Base-by-base conservation (phyloP, 2,113 vertebrate genomes). In the Garra rufa region DNA sequence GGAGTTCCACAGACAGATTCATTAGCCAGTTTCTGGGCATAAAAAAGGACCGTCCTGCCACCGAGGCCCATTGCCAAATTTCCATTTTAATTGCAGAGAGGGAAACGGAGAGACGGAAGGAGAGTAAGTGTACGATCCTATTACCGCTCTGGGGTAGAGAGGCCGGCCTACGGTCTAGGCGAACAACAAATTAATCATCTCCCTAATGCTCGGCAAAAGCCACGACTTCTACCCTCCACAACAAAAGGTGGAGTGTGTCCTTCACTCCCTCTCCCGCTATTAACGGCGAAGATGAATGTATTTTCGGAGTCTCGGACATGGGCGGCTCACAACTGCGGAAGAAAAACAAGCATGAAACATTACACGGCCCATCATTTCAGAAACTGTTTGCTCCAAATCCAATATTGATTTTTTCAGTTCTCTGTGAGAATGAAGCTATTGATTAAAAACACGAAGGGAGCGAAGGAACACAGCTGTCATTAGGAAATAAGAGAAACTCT, bases 131-230 rank as follows among this genome's bases (percentile, higher is more conserved):
- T 89, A 92, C 86, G 86, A 90, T 92, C 89, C 90, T 90, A 90
- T 94, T 91, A 92, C 76, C 0, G 85, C 83, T 6, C 52, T 61
- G 83, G 85, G 88, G 88, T 88, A 90, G 85, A 88, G 85, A 82
- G 50, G 83, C 85, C 84, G 81, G 85, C 86, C 86, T 83, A 76
- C 83, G 86, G 70, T 86, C 87, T 65, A 63, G 55, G 82, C 48
- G 69, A 52, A 86, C 76, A 65, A 89, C 89, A 92, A 91, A 94
- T 93, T 88, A 92, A 94, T 93, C 89, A 92, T 92, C 83, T 88
- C 86, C 85, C 89, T 90, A 88, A 92, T 90, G 87, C 83, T 76
- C 89, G n/a, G 38, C 85, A 82, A 93, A 90, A 91, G 88, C 79
- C 71, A 83, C 57, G 85, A 83, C 83, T 83, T 77, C 87, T 83